Base-by-base conservation (phyloP, 2,113 vertebrate species). In the Sphyrna mokarran region DNA sequence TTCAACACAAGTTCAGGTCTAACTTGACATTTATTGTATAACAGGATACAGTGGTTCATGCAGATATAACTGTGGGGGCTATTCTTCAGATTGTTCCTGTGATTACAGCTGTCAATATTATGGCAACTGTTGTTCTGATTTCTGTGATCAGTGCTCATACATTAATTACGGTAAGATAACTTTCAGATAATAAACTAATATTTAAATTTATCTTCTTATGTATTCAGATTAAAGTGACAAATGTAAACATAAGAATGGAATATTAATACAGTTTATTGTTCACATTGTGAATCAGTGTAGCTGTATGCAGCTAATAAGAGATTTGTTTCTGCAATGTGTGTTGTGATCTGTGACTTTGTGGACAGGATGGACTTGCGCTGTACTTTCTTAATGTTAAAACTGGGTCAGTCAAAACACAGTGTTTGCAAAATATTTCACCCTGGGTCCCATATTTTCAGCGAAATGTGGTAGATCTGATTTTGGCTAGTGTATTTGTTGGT, bases 71-170 rank as follows among this genome's bases (percentile, higher is more conserved):
- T 94, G 93, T 43, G 37, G 66, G 9, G 22, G 63, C 3, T 26
- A 40, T 70, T 68, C 63, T 5, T 94, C n/a, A 23, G 20, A 20
- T n/a, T 94, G 93, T 70, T 94, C 93, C 93, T 70, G 93, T 94
- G 66, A 70, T 94, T 69, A 8, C 66, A 94, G 13, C 66, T 94
- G 93, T 43, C 22, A 0, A 26, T 69, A 70, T 43, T 14, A 48
- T 70, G 66, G 93, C 66, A 70, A 1, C 93, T 94, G 93, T 70
- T 94, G 93, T 8, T 11, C 9, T 69, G 93, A 94, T 40, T 94
- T 94, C 93, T 94, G 93, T 29, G 93, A 94, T n/a, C 4, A 94
- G 22, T 94, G 93, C 29, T 0, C 37, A 29, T 70, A 94, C 37
- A 29, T 94, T 0, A 23, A 43, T 94, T 3, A 23, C 8, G 66